Evolutionary conservation across 92 coral and sea anemone genomes (phyloP).

Genomic region (Blastomussa wellsi): DNA sequence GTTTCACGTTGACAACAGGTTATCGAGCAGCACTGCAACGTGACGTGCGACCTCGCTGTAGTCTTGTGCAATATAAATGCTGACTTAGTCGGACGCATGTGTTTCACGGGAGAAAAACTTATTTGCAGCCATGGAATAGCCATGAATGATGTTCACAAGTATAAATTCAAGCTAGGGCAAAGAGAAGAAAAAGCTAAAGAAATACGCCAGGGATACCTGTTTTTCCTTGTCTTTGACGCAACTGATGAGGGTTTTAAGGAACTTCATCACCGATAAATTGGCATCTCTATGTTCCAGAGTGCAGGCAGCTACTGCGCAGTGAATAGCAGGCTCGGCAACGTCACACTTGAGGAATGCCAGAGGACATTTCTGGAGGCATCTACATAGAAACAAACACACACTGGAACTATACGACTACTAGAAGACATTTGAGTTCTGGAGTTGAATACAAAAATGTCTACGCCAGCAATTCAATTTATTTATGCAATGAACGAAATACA

Average conservation of each 20-base stretch:
- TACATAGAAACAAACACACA: slow-evolving; percentile 11
- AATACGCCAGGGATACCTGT: background rate
- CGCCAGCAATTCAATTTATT: no score
- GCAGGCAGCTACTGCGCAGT: slow-evolving; percentile 89
- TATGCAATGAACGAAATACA: no score
- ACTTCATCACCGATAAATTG: slow-evolving; percentile 91
- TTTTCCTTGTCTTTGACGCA: slow-evolving; percentile 62
- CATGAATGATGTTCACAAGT: background rate
- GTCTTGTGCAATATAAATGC: no score
- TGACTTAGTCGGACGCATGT: no score
- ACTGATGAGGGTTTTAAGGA: slow-evolving; percentile 80
- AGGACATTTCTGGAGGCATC: slow-evolving; percentile 94
- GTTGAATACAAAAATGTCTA: no score
- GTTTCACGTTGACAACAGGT: no score
- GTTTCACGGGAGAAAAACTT: no score
- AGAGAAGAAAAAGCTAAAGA: background rate
- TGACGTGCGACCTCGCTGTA: no score
- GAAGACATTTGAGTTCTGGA: background rate
- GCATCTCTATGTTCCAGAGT: slow-evolving; percentile 95
- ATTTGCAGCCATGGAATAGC: no score
- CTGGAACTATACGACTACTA: background rate
- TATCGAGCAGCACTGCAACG: no score
- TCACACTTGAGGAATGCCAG: slow-evolving; percentile 82
- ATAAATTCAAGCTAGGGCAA: background rate
- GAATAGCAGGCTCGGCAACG: slow-evolving; percentile 72